Evolutionary conservation across 2,797 vertebrate genomes (phyloP).

Genomic region (Pangasius larnaudii): DNA sequence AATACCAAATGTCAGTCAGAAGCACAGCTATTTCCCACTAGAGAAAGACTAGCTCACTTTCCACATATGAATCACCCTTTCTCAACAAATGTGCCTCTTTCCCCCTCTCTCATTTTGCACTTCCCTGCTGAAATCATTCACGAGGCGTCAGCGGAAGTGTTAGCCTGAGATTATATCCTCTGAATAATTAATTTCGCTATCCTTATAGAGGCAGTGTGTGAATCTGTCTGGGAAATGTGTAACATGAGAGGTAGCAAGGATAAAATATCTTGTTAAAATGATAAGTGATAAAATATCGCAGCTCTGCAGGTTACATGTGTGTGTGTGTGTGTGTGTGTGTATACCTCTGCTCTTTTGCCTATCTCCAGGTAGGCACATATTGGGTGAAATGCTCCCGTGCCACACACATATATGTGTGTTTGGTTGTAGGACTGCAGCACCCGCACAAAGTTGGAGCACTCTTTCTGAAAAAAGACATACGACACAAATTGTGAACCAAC

Average conservation of each 20-base stretch:
- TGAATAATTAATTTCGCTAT: constrained; percentile 44
- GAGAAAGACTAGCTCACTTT: constrained; percentile 59
- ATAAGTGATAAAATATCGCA: neutral
- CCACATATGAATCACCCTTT: constrained; percentile 42
- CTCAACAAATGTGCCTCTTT: constrained; percentile 40
- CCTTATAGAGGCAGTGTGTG: constrained; percentile 28
- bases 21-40: constrained; percentile 65
- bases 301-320: neutral
- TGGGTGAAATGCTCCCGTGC: constrained; percentile 97
- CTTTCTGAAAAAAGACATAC: constrained; percentile 78
- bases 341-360: constrained; percentile 95
- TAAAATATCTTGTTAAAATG: constrained; percentile 16
- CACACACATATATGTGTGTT: constrained; percentile 94
- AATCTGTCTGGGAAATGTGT: constrained; percentile 34
- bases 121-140: constrained; percentile 62
- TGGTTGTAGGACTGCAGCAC: constrained; percentile 93
- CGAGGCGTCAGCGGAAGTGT: constrained; percentile 47
- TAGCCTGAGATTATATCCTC: constrained; percentile 39
- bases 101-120: constrained; percentile 50
- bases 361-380: constrained; percentile 94
- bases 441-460: constrained; percentile 97
- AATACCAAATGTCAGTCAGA: constrained; percentile 64
- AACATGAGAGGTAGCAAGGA: constrained; percentile 8
- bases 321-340: neutral
- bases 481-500: neutral